Evolutionary conservation across 2,113 vertebrate species (phyloP).

Genomic region (Poeciliopsis retropinna): DNA sequence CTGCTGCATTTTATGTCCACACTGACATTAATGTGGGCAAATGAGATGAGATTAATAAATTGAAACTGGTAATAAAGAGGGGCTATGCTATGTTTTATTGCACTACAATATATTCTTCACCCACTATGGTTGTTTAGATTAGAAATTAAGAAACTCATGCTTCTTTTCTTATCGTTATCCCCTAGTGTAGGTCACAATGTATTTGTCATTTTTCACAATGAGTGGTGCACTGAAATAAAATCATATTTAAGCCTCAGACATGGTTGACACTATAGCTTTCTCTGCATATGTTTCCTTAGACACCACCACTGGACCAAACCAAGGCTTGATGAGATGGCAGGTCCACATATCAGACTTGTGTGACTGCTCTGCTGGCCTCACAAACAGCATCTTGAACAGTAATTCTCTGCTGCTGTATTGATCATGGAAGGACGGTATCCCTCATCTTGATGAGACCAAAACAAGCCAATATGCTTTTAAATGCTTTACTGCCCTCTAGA

Average conservation of each 20-base stretch:
- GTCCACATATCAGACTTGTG: constrained; percentile 23
- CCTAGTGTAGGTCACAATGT: not conserved
- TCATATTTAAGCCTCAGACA: constrained; percentile 26
- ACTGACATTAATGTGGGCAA: no score
- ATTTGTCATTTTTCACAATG: not conserved
- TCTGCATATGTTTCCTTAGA: constrained; percentile 43
- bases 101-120: no score
- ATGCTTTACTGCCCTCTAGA: constrained; percentile 76
- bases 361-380: constrained; percentile 34
- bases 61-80: no score
- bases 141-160: no score
- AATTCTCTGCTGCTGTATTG: constrained; percentile 65
- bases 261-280: constrained; percentile 30
- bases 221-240: not conserved
- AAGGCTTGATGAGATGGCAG: constrained; percentile 30
- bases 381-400: constrained; percentile 49
- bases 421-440: constrained; percentile 66
- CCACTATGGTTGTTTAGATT: no score
- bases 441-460: constrained; percentile 70
- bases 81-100: no score
- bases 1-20: no score
- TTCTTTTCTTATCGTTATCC: no score
- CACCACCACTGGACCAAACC: not conserved
- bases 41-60: no score
- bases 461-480: constrained; percentile 68